These are phyloP conservation scores for Odocoileus hemionus DNA, from an alignment of 2,113 vertebrate species.

Conservation along the genomic window DNA sequence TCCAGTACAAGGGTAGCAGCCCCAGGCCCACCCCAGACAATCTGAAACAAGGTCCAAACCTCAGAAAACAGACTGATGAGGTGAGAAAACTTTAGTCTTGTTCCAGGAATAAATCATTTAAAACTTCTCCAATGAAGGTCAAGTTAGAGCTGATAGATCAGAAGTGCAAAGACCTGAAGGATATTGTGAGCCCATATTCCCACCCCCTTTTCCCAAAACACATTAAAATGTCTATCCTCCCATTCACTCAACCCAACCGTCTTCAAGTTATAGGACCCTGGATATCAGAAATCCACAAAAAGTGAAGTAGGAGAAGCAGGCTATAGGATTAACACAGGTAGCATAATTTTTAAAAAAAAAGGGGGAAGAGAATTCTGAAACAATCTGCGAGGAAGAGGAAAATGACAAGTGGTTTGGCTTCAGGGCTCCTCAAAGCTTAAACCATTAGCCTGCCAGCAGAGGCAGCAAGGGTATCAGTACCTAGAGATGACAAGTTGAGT, in stretches of 20 bases:
- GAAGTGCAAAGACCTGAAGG: neutral
- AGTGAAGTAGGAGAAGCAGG: neutral
- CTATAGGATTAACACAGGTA: neutral
- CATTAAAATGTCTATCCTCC: neutral
- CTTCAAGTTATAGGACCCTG: neutral
- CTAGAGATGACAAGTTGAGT: neutral
- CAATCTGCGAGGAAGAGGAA: constrained; percentile 32
- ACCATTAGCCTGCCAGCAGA: neutral
- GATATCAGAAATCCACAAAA: constrained; percentile 44
- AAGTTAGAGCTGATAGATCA: neutral
- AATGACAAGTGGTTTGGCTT: constrained; percentile 23
- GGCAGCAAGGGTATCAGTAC: neutral
- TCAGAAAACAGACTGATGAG: neutral
- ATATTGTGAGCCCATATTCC: neutral
- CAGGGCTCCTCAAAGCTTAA: neutral
- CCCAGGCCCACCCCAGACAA: neutral
- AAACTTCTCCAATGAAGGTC: neutral
- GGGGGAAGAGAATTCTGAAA: constrained; percentile 2
- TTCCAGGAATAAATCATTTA: constrained; percentile 23
- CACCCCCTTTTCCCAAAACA: neutral
- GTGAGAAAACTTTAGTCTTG: neutral
- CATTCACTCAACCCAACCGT: constrained; percentile 23
- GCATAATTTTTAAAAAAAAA: constrained; percentile 27
- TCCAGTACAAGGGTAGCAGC: neutral
- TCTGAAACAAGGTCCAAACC: constrained; percentile 43